Evolutionary conservation across 2,888 invertebrate species (phyloP).

Genomic region (Drosophila gaucha): DNA sequence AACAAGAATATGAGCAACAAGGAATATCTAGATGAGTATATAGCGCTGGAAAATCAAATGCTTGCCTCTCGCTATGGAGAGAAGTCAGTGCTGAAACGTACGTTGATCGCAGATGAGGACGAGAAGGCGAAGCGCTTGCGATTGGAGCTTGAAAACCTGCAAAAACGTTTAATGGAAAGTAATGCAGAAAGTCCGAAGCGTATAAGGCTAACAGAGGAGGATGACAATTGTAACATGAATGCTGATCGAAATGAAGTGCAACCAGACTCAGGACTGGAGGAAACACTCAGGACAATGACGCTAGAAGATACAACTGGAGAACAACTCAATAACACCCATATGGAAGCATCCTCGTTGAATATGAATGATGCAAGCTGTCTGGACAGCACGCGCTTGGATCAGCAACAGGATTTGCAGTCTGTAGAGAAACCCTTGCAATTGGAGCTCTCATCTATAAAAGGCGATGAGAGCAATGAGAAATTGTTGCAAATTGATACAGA

Average conservation of each 20-base stretch:
- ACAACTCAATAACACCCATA: constrained; percentile 11
- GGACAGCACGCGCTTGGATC: constrained; percentile 39
- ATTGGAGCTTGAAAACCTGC: background rate
- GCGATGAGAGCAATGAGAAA: constrained; percentile 14
- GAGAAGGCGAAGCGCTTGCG: constrained; percentile 21
- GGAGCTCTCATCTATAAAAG: background rate
- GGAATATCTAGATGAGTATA: constrained; percentile 78
- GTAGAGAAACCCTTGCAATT: background rate
- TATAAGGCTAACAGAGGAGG: background rate
- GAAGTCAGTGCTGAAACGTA: background rate
- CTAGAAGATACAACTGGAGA: constrained; percentile 6
- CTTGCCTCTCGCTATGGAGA: constrained; percentile 57
- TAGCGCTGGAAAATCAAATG: constrained; percentile 80
- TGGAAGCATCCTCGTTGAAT: constrained; percentile 9
- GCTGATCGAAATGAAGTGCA: background rate
- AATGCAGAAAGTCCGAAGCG: constrained; percentile 7
- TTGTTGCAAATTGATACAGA: constrained; percentile 47
- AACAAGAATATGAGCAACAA: constrained; percentile 65
- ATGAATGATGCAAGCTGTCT: constrained; percentile 45
- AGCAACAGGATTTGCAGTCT: background rate
- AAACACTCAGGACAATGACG: constrained; percentile 10
- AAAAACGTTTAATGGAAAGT: constrained; percentile 2
- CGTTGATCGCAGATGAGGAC: background rate
- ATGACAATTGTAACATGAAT: background rate
- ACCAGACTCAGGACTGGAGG: constrained; percentile 30